Base-by-base conservation (phyloP, 2,888 invertebrate genomes). In the Microplitis manilae region DNA sequence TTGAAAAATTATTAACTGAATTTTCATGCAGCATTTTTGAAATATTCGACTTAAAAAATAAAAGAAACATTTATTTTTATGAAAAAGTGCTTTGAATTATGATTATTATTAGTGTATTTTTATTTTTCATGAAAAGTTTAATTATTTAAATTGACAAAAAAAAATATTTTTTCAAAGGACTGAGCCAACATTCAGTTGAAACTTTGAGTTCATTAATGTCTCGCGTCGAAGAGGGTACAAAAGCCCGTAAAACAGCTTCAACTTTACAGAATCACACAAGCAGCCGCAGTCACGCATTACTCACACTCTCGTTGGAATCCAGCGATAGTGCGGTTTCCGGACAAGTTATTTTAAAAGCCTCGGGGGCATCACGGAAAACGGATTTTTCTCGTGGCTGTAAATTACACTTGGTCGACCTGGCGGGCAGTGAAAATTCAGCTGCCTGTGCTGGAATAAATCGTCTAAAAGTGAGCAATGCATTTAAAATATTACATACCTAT, bases 261-360 rank as follows among this genome's bases (percentile, higher is more conserved):
- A 96, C 95, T 0, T 91, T 93, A 69, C 93, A 94, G 70, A 95
- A 96, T 89, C 91, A 93, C 13, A 92, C 92, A 75, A 95, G 95
- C 38, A 94, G 94, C 77, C 91, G 95, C 13, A 94, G 94, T 72
- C 95, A 95, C 89, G 94, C 95, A 0, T 91, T 95, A 70, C 92
- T 95, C 76, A 94, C 94, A 79, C 90, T 95, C 71, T 90, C 92
- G 85, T 92, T 92, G 84, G 88, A 92, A 81, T 90, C 91, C 79
- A 94, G 94, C 69, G 93, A 93, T 40, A 90, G 93, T 82, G 92
- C 93, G 84, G 88, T 92, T 75, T 91, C 91, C 83, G 91, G 91
- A 83, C 91, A 91, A 91, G 72, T 73, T 70, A 77, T 76, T 73
- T 75, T 80, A 40, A 69, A 77, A 17, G 74, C 68, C 62, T 65